Conservation (phyloP, 92 coral and sea anemone genomes). For the Porites lobata region DNA sequence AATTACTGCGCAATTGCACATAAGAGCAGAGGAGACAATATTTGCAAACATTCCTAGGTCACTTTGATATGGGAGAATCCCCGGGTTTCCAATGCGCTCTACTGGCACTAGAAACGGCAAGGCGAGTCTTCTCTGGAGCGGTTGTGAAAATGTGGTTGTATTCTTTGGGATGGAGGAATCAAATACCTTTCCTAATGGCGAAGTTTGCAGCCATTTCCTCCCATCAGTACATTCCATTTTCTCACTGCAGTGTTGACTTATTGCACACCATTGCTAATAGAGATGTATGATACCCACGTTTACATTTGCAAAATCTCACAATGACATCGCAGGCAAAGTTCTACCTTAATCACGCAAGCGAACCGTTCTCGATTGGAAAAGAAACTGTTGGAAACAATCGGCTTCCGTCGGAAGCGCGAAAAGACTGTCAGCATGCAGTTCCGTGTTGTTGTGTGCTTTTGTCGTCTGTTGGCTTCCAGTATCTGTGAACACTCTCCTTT, state of each 20-base stretch:
- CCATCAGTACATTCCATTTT: background rate
- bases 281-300: background rate
- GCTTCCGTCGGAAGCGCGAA: background rate
- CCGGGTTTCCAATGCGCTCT: constrained; percentile 10
- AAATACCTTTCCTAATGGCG: background rate
- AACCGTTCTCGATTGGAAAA: background rate
- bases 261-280: background rate
- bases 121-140: background rate
- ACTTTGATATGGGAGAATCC: no score
- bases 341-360: background rate
- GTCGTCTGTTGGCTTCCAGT: constrained; percentile 15
- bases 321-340: background rate
- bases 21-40: no score
- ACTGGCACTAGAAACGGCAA: background rate
- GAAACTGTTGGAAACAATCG: background rate
- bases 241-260: background rate
- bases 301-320: background rate
- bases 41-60: no score
- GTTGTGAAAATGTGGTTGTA: background rate
- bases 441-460: background rate
- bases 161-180: background rate
- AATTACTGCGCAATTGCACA: no score
- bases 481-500: background rate
- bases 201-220: background rate
- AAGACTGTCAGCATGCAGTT: background rate